Evolutionary conservation across 2,797 vertebrate genomes (phyloP).

Genomic region (Novumbra hubbsi): DNA sequence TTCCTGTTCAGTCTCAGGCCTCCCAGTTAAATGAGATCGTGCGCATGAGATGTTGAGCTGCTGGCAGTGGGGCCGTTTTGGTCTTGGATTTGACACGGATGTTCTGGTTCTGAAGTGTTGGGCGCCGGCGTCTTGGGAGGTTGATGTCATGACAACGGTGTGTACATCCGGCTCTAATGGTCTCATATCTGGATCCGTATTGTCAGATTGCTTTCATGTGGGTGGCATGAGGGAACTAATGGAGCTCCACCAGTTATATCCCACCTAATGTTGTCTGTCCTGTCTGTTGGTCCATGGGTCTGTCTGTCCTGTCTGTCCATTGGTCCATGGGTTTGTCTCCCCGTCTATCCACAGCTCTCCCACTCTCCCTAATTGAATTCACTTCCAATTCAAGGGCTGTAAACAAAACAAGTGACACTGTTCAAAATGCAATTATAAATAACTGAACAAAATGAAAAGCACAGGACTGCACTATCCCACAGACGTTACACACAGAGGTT

Average conservation of each 20-base stretch:
- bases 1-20: neutral
- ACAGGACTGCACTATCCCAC: no score
- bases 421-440: no score
- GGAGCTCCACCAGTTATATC: neutral
- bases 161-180: neutral
- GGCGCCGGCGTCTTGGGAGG: neutral
- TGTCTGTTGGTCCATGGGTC: no score
- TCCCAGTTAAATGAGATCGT: neutral
- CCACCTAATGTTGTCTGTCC: neutral
- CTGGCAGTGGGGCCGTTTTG: neutral
- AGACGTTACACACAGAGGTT: no score
- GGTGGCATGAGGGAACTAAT: neutral
- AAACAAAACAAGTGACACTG: no score
- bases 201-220: neutral
- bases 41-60: neutral
- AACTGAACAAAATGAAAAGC: no score
- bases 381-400: no score
- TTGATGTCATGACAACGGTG: neutral
- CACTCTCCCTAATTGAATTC: constrained; percentile 1
- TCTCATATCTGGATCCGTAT: neutral
- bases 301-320: constrained; percentile 11
- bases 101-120: neutral
- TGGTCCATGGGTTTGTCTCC: neutral
- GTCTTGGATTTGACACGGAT: neutral
- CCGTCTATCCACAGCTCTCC: constrained; percentile 15